Percentiles rank a stretch among this genome's conserved stretches.
Evolutionary conservation across 2,888 invertebrate species (phyloP).

Genomic region (Xanthia togata): DNA sequence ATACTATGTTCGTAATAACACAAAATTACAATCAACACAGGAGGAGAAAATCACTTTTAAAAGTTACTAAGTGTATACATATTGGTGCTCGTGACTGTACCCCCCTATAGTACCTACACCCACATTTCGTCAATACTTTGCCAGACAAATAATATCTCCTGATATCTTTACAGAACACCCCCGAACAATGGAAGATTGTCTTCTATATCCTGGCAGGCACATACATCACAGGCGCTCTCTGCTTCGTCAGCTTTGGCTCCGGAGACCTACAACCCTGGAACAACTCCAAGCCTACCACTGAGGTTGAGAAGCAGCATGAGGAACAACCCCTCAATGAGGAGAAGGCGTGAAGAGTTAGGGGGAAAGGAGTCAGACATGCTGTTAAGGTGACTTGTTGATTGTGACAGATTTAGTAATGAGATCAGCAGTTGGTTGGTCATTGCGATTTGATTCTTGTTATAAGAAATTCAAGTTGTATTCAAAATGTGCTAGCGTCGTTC

Average conservation of each 20-base stretch:
- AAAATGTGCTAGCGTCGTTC: not conserved
- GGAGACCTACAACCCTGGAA: constrained; percentile 92
- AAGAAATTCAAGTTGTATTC: not conserved
- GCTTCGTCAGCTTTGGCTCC: constrained; percentile 92
- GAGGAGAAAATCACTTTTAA: no score
- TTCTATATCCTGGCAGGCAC: constrained; percentile 95
- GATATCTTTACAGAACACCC: constrained; percentile 90
- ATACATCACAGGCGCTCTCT: constrained; percentile 92
- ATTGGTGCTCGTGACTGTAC: no score
- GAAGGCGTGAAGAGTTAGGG: constrained; percentile 72
- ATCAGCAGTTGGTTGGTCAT: constrained; percentile 13
- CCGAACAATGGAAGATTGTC: constrained; percentile 94
- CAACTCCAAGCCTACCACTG: constrained; percentile 61
- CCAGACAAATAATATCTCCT: not conserved
- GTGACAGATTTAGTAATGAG: not conserved
- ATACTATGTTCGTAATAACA: no score
- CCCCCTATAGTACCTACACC: no score
- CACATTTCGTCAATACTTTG: not conserved
- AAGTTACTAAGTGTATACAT: no score
- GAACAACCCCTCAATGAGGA: constrained; percentile 84
- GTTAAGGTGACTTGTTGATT: constrained; percentile 12
- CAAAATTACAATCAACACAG: no score
- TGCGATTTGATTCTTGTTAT: not conserved
- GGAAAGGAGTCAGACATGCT: constrained; percentile 49
- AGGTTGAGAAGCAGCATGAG: constrained; percentile 73